Percentiles rank a stretch among this genome's conserved stretches.
These are phyloP conservation scores for Cheilosia variabilis DNA, from an alignment of 2,888 invertebrate species.

Conservation along the genomic window DNA sequence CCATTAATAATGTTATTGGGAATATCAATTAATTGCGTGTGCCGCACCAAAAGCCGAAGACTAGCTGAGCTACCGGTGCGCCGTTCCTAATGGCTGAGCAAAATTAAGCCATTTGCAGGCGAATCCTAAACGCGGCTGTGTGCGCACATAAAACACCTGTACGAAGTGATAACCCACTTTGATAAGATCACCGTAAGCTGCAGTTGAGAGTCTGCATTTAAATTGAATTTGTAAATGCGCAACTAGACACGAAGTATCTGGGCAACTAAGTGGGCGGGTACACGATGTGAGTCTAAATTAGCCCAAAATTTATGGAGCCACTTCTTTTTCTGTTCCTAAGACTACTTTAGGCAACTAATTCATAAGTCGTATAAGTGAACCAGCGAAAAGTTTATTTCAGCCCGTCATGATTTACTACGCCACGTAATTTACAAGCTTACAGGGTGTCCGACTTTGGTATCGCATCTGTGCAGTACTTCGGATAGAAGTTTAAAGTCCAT, in stretches of 20 bases:
- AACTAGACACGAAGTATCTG: background rate
- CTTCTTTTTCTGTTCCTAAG: background rate
- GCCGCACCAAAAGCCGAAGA: background rate
- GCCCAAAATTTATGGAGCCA: conserved; percentile 1
- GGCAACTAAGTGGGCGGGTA: background rate
- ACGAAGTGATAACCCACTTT: conserved; percentile 43
- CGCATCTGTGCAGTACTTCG: no score
- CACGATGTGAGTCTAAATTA: background rate
- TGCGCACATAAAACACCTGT: conserved; percentile 39
- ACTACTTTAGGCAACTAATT: background rate
- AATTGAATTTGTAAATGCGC: background rate
- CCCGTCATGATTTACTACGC: background rate
- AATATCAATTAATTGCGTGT: conserved; percentile 48
- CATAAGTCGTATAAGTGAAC: background rate
- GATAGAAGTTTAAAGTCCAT: no score
- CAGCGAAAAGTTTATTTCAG: background rate
- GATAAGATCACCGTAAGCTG: conserved; percentile 36
- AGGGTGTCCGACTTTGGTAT: no score
- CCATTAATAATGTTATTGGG: conserved; percentile 49
- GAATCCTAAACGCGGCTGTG: background rate
- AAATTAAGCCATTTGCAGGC: conserved; percentile 53
- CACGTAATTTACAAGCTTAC: background rate
- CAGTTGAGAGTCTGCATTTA: background rate
- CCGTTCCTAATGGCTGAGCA: background rate
- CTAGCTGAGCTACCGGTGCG: background rate